Conservation (phyloP, 2,797 vertebrate genomes). For the Sebastes baramenuke region DNA sequence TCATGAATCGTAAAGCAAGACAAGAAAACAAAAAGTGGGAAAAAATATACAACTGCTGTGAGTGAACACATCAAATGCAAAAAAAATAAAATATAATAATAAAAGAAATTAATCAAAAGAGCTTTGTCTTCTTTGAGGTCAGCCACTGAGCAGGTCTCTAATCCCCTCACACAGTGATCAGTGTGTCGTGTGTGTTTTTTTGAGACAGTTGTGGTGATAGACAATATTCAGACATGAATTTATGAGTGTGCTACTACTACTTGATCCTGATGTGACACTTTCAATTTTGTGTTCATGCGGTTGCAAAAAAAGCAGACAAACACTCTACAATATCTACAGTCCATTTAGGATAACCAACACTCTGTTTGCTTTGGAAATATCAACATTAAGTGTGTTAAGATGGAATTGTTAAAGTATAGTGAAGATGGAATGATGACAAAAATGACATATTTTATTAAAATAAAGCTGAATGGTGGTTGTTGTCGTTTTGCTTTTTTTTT, state of each 20-base stretch:
- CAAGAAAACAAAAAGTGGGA: slow-evolving; percentile 48
- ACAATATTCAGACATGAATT: slow-evolving; percentile 4
- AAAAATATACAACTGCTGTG: slow-evolving; percentile 51
- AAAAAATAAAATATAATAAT: slow-evolving; percentile 11
- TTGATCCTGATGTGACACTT: background rate
- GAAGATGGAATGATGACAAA: slow-evolving; percentile 48
- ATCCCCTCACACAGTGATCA: slow-evolving; percentile 33
- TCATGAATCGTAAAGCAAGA: slow-evolving; percentile 61
- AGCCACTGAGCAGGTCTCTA: slow-evolving; percentile 26
- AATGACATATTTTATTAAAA: slow-evolving; percentile 34
- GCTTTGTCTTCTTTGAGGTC: slow-evolving; percentile 51
- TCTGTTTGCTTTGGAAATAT: background rate
- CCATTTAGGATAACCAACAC: slow-evolving; percentile 4
- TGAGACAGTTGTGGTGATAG: background rate
- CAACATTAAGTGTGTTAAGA: slow-evolving; percentile 49
- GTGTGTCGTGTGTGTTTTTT: slow-evolving; percentile 11
- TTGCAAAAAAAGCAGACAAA: slow-evolving; percentile 31
- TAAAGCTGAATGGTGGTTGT: slow-evolving; percentile 41
- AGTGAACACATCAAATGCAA: slow-evolving; percentile 58
- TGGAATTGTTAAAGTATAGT: slow-evolving; percentile 58
- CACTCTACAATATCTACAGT: background rate
- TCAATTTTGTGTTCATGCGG: slow-evolving; percentile 29
- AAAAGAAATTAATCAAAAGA: slow-evolving; percentile 45
- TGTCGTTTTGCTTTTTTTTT: background rate
- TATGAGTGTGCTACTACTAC: slow-evolving; percentile 3